Base-by-base conservation (phyloP, 2,888 invertebrate genomes). In the Callyntrura sp. region DNA sequence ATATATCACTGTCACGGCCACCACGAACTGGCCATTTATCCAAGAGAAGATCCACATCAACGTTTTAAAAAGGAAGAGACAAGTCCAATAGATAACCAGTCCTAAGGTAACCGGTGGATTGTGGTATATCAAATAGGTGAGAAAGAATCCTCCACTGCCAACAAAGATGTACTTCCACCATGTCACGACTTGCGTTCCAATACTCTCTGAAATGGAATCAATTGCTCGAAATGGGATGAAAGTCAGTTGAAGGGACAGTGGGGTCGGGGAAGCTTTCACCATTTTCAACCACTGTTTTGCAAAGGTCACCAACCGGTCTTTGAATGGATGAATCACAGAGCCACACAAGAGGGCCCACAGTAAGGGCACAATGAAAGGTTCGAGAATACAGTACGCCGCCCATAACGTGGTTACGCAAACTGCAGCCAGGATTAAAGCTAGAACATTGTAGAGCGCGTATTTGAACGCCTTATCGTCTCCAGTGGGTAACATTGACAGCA, bases 291-390 rank as follows among this genome's bases (percentile, higher is more conserved):
- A 93, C 14, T 86, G 83, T 28, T 87, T 76, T 2, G 91, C 73
- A 51, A 91, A 85, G 1, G 85, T 89, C 23, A 91, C 91, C 20
- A 93, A 94, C 86, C 96, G 96, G 91, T 97, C 96, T 94, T 99
- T 99, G 94, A 98, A 97, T 0, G 99, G 99, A 94, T 98, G 98
- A n/a, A 99, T 95, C 57, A 99, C 97, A 0, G 99, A 98, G n/a
- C 99, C 99, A 94, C 98, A 98, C 48, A 99, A 95, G 87, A 98
- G 95, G 0, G 99, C 99, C 99, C 99, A 99, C 93, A 99, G 96
- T 84, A 99, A 95, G 0, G 99, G 99, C 93, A 98, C 97, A 51
- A 99, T 96, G 95, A 99, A 99, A 0, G 98, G 98, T 93, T 98
- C 97, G 45, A 99, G 95, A 92, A 98, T 97, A 91, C 97, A 96